Conservation (phyloP, 2,113 vertebrate species). For the Loxodonta africana region DNA sequence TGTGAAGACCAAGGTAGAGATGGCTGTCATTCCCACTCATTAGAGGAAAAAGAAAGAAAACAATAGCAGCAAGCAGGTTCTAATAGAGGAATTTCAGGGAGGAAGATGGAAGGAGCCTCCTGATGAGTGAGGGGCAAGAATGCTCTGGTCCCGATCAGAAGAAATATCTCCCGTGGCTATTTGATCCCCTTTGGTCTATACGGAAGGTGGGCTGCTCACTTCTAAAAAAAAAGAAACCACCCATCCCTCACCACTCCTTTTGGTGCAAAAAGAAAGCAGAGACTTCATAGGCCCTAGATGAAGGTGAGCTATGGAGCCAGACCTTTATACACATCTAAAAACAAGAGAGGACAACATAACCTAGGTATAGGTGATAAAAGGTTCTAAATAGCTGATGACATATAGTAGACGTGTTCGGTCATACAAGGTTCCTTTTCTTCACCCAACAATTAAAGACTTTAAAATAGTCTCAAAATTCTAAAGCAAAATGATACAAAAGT, state of each 20-base stretch:
- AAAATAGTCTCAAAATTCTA: not conserved
- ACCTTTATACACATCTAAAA: too few species aligned
- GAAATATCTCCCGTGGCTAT: fast-evolving
- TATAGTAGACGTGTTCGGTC: too few species aligned
- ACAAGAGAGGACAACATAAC: not conserved
- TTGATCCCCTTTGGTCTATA: fast-evolving
- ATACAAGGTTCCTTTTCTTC: not conserved
- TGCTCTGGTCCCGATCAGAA: not conserved
- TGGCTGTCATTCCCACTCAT: too few species aligned
- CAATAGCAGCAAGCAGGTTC: not conserved
- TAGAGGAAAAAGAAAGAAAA: not conserved
- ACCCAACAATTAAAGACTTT: not conserved
- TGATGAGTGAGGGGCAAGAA: too few species aligned
- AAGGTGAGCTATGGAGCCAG: not conserved
- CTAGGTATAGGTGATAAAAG: not conserved
- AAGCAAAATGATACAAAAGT: not conserved
- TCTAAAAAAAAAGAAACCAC: too few species aligned
- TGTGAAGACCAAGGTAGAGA: not conserved
- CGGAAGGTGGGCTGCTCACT: not conserved
- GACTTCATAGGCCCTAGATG: not conserved
- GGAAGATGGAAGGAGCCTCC: not conserved
- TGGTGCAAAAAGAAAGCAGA: not conserved
- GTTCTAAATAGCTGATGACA: not conserved
- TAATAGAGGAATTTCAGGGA: not conserved
- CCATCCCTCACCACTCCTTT: not conserved